Evolutionary conservation across 2,888 invertebrate species (phyloP), one percentile per base, ranked within the genome.

Genomic region (Cantharis rufa): DNA sequence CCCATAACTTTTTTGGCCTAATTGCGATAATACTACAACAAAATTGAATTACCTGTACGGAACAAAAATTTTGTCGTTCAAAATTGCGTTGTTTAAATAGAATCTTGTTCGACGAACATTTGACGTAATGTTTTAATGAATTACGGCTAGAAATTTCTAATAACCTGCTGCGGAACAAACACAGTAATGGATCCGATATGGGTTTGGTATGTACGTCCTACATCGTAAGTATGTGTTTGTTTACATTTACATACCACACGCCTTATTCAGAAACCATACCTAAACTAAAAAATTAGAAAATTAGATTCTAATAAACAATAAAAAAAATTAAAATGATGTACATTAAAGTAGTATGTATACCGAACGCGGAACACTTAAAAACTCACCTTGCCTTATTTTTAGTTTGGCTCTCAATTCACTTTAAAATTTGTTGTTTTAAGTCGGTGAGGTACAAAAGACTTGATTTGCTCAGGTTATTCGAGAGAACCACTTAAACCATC

Each of bases 401-500:
- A n/a, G n/a, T 48, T 48, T 48, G 48, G n/a, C 2, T 9, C 48
- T 9, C 48, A 21, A 13, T 64, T 18, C 64, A 18, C 16, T 64
- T 64, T 15, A 71, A 28, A 71, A 72, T 48, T 27, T 81, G 81
- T 81, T 81, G 78, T 80, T 78, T 78, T 72, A 81, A 80, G 81
- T 73, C 82, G 82, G 82, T 66, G 64, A 71, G 48, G 72, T 74
- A 74, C 75, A 78, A 81, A 80, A 80, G 69, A 68, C 64, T 70
- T 66, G 74, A 80, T 82, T 82, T 81, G 75, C 77, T 81, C 80
- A 81, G 82, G 82, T 71, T 75, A 71, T 70, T 18, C 64, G 61
- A 75, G 71, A 75, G 75, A 24, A 71, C 75, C 71, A 75, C 75
- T 75, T 71, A 71, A 75, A 75, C 24, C 75, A 75, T 75, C 75